A percentile compares a stretch with the other conserved stretches of the same genome.
These are phyloP conservation scores for Rhinogobio ventralis DNA, from an alignment of 2,797 vertebrate genomes.

Conservation along the genomic window DNA sequence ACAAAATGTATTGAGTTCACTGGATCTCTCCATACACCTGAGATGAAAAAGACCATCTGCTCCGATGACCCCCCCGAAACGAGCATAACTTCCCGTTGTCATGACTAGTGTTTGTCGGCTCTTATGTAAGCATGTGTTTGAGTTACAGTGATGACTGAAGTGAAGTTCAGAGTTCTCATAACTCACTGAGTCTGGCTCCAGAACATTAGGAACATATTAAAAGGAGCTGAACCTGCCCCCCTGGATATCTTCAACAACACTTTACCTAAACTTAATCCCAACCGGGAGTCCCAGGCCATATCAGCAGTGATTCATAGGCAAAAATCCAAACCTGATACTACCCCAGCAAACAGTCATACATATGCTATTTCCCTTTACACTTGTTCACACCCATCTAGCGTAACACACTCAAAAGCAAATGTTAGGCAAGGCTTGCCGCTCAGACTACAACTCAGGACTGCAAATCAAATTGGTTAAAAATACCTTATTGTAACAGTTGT, in stretches of 20 bases:
- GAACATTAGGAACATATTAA: constrained; percentile 64
- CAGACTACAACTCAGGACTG: constrained; percentile 44
- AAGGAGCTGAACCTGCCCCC: constrained; percentile 35
- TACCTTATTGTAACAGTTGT: constrained; percentile 52
- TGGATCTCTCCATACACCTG: constrained; percentile 16
- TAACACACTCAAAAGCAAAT: background rate
- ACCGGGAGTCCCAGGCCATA: constrained; percentile 33
- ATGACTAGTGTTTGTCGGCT: constrained; percentile 33
- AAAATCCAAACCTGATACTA: constrained; percentile 7
- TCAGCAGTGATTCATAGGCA: constrained; percentile 26
- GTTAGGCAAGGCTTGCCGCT: constrained; percentile 37
- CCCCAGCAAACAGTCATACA: constrained; percentile 27
- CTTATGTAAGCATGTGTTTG: constrained; percentile 55
- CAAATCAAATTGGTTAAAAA: constrained; percentile 62
- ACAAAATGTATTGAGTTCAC: background rate
- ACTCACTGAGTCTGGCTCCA: constrained; percentile 44
- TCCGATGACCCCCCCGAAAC: constrained; percentile 14
- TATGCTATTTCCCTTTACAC: constrained; percentile 5
- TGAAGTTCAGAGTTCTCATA: constrained; percentile 43
- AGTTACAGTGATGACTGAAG: constrained; percentile 51
- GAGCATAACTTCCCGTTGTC: constrained; percentile 30
- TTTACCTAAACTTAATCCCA: constrained; percentile 53
- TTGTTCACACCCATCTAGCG: background rate
- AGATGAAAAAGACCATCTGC: constrained; percentile 34
- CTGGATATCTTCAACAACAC: constrained; percentile 49